Conservation (phyloP, 2,888 invertebrate genomes). For the Melinaea menophilus region DNA sequence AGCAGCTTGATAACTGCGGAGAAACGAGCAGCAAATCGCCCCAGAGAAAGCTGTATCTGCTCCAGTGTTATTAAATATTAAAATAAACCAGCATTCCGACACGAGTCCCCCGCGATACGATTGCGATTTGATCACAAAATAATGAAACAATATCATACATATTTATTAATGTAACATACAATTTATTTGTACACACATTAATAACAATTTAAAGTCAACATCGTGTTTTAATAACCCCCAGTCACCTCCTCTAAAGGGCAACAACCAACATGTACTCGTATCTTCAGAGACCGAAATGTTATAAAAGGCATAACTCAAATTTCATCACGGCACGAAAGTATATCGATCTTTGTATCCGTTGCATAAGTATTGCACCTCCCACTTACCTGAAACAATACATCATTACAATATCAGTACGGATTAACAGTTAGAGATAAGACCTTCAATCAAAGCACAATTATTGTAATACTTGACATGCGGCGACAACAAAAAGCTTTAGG, state of each 20-base stretch:
- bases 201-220: slow-evolving; percentile 16
- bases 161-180: slow-evolving; percentile 6
- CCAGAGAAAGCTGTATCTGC: slow-evolving; percentile 69
- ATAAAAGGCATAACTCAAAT: slow-evolving; percentile 61
- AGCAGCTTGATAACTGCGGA: slow-evolving; percentile 68
- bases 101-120: slow-evolving; percentile 73
- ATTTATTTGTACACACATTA: slow-evolving; percentile 18
- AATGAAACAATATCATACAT: background rate
- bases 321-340: slow-evolving; percentile 56
- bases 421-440: slow-evolving; percentile 55
- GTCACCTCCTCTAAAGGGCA: slow-evolving; percentile 37
- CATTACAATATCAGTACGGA: slow-evolving; percentile 67
- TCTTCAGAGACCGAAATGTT: slow-evolving; percentile 39
- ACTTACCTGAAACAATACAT: slow-evolving; percentile 77
- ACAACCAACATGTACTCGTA: slow-evolving; percentile 28
- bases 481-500: background rate
- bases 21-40: slow-evolving; percentile 71
- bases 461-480: slow-evolving; percentile 9
- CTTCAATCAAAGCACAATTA: slow-evolving; percentile 34
- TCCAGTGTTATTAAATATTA: slow-evolving; percentile 77
- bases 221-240: slow-evolving; percentile 35
- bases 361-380: slow-evolving; percentile 55
- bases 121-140: slow-evolving; percentile 69
- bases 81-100: slow-evolving; percentile 76
- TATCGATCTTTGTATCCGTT: slow-evolving; percentile 53